Base-by-base conservation (phyloP, 1,140 invertebrate genomes). In the Ceratosolen fusciceps region DNA sequence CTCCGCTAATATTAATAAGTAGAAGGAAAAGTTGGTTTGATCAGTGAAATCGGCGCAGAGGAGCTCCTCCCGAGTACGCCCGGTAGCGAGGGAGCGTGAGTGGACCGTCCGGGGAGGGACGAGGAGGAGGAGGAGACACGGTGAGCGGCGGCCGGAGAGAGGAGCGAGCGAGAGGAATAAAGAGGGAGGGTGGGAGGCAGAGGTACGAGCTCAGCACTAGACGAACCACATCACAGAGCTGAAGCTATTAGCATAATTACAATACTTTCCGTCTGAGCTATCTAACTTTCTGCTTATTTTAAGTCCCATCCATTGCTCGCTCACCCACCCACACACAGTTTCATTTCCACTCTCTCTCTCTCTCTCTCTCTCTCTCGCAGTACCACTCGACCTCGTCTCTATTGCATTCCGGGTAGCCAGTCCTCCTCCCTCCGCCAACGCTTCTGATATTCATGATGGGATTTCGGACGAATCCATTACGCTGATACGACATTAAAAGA, bases 221-320 rank as follows among this genome's bases (percentile, higher is more conserved):
- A 76, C 84, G 86, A 86, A 89, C 89, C 89, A 89, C 88, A 89
- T 89, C 89, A 88, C 83, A 89, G 88, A 62, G 82, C 84, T 86
- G 84, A 87, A 87, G 89, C 89, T 90, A 89, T 90, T 90, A 90
- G 89, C 88, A 90, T 90, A 90, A 90, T 90, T 90, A 90, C 88
- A 90, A 90, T 90, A 89, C 88, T 88, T 89, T 85, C 83, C 84
- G 83, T 86, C 86, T 85, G 84, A 84, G 83, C 83, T 81, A 83
- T 84, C 83, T 87, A 87, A 88, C 87, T 89, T 88, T 89, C 85
- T 87, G 88, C 87, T 89, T 90, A 89, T 89, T 89, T 89, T 86
- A 88, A 89, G 83, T 86, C 81, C 65, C 72, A 31, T 67, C 52
- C 78, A 43, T 67, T 74, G 49, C 62, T 29, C 26, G 47, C 56